Conservation (phyloP, 1,140 invertebrate genomes). For the Drosophila novamexicana region DNA sequence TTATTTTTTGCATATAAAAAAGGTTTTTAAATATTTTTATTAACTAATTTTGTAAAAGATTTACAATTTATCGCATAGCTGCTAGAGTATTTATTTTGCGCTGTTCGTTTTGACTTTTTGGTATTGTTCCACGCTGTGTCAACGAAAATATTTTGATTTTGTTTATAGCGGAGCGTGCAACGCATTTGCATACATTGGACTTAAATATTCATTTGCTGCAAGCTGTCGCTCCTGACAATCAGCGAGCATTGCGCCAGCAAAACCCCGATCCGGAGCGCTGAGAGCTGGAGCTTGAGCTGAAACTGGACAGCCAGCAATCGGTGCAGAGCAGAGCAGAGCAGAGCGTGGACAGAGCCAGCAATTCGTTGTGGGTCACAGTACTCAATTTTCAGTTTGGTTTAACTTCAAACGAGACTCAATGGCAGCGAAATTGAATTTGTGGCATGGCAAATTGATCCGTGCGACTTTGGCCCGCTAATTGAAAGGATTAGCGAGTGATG, state of each 20-base stretch:
- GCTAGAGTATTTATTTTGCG: too few relatives aligned
- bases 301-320: slow-evolving; percentile 43
- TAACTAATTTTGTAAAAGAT: too few relatives aligned
- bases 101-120: too few relatives aligned
- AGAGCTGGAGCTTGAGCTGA: background rate
- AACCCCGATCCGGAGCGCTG: background rate
- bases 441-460: slow-evolving; percentile 59
- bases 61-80: too few relatives aligned
- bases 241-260: slow-evolving; percentile 31
- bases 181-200: slow-evolving; percentile 71
- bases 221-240: slow-evolving; percentile 55
- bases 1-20: too few relatives aligned
- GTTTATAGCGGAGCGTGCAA: slow-evolving; percentile 41
- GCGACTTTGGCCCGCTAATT: slow-evolving; percentile 66
- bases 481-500: slow-evolving; percentile 58
- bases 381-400: slow-evolving; percentile 78
- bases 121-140: slow-evolving; percentile 16
- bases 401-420: slow-evolving; percentile 63
- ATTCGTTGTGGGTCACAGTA: slow-evolving; percentile 60
- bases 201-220: slow-evolving; percentile 77
- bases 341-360: background rate
- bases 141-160: slow-evolving; percentile 57
- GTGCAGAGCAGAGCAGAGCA: background rate
- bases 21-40: too few relatives aligned
- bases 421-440: slow-evolving; percentile 74